Evolutionary conservation across 2,113 vertebrate genomes (phyloP).

Genomic region (Anguilla japonica): DNA sequence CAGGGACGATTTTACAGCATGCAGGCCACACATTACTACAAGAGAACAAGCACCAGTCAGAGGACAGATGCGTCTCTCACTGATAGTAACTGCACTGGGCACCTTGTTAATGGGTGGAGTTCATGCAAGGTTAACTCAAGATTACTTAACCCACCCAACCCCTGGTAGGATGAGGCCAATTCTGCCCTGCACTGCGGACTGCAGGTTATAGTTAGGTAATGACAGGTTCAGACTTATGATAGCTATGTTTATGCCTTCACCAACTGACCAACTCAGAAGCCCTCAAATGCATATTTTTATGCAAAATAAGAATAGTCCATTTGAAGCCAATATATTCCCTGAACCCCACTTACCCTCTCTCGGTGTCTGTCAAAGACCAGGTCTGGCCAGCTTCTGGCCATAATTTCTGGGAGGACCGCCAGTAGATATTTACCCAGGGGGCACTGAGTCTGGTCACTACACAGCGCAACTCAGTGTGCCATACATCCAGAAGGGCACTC

Average conservation of each 20-base stretch:
- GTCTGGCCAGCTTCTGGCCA: not conserved
- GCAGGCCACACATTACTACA: too few relatives aligned
- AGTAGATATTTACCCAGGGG: not conserved
- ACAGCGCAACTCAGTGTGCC: not conserved
- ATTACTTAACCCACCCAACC: too few relatives aligned
- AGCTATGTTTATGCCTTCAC: too few relatives aligned
- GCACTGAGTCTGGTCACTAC: slow-evolving; percentile 7
- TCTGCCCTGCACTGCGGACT: not conserved
- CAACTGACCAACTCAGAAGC: too few relatives aligned
- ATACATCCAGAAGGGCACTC: not conserved
- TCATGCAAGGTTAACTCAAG: too few relatives aligned
- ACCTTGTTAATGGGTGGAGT: too few relatives aligned
- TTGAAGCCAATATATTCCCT: not conserved
- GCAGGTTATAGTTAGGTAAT: not conserved
- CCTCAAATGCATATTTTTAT: too few relatives aligned
- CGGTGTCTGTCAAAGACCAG: slow-evolving; percentile 6
- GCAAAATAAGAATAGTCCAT: too few relatives aligned
- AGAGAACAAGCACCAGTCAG: not conserved
- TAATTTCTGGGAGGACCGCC: not conserved
- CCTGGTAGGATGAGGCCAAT: too few relatives aligned
- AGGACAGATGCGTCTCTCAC: not conserved
- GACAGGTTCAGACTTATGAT: not conserved
- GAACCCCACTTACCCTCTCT: slow-evolving; percentile 5
- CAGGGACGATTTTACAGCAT: too few relatives aligned
- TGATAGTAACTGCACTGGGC: too few relatives aligned